phyloP scores from a whole-genome alignment of 2,113 vertebrate species.

The Malurus elegans region DNA sequence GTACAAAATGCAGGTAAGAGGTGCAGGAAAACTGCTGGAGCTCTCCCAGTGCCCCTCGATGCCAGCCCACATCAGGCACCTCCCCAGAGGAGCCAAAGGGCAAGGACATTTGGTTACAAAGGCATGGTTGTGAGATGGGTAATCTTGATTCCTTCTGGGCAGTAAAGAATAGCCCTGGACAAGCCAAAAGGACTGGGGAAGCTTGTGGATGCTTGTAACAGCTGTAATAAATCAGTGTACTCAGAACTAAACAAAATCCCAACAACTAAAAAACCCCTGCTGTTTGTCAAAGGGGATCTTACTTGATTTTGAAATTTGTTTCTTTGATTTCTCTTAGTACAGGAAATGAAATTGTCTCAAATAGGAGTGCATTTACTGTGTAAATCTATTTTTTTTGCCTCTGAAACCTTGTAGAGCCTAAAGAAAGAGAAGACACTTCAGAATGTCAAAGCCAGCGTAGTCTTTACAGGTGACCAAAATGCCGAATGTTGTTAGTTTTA shows the following conservation, averaged over 20 bases:
- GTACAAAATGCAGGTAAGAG: background rate
- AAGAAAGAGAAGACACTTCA: background rate
- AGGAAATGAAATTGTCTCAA: background rate
- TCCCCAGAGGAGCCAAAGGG: background rate
- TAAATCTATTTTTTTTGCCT: background rate
- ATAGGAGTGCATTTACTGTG: background rate
- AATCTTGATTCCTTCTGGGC: background rate
- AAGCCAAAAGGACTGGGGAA: background rate
- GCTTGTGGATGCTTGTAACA: background rate
- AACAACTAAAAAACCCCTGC: accelerated
- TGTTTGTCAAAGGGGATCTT: background rate
- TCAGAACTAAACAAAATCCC: background rate
- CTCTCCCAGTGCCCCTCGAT: background rate
- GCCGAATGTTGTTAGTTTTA: background rate
- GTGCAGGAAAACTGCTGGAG: background rate
- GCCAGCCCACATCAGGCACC: background rate
- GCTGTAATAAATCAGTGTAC: background rate
- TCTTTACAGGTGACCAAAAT: background rate
- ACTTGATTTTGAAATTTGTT: background rate
- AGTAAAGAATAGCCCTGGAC: background rate
- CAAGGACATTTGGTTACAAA: background rate
- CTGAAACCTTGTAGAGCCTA: background rate
- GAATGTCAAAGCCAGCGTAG: background rate
- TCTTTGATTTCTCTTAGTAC: background rate
- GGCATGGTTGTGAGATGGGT: background rate